Percentiles rank a stretch among this genome's conserved stretches.
Conservation (phyloP, 2,888 invertebrate species). For the Seira sanloemensis region DNA sequence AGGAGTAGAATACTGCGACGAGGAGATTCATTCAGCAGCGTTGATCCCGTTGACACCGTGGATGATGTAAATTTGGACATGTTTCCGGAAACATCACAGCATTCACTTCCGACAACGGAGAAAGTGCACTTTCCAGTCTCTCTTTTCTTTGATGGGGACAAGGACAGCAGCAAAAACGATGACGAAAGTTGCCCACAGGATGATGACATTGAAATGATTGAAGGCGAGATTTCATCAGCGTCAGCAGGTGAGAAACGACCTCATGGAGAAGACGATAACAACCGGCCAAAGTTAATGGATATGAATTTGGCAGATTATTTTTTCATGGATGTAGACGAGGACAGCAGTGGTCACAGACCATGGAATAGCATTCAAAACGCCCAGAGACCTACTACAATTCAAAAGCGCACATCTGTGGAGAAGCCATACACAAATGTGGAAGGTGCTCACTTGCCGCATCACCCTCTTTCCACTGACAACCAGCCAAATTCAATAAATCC, state of each 20-base stretch:
- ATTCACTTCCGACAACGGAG: not conserved
- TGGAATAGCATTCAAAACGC: not conserved
- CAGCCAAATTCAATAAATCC: not conserved
- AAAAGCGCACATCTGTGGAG: not conserved
- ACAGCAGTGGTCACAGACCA: not conserved
- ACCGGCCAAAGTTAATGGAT: slow-evolving; percentile 35
- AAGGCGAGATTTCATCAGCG: not conserved
- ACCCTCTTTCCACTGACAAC: not conserved
- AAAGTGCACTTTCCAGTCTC: not conserved
- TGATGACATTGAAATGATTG: not conserved
- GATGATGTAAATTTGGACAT: slow-evolving; percentile 50
- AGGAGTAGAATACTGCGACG: not conserved
- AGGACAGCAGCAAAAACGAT: not conserved
- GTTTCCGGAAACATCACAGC: slow-evolving; percentile 33
- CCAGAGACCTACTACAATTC: not conserved
- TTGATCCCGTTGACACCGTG: slow-evolving; percentile 14
- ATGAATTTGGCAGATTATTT: slow-evolving; percentile 45
- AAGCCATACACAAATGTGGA: not conserved
- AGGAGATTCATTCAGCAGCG: slow-evolving; percentile 22
- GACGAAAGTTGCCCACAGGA: not conserved
- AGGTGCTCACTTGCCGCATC: not conserved
- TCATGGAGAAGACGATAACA: not conserved
- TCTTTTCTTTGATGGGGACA: not conserved
- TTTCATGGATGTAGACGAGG: slow-evolving; percentile 42
- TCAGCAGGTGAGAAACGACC: not conserved